Conservation (phyloP, 2,797 vertebrate species). For the Anguilla megastoma region DNA sequence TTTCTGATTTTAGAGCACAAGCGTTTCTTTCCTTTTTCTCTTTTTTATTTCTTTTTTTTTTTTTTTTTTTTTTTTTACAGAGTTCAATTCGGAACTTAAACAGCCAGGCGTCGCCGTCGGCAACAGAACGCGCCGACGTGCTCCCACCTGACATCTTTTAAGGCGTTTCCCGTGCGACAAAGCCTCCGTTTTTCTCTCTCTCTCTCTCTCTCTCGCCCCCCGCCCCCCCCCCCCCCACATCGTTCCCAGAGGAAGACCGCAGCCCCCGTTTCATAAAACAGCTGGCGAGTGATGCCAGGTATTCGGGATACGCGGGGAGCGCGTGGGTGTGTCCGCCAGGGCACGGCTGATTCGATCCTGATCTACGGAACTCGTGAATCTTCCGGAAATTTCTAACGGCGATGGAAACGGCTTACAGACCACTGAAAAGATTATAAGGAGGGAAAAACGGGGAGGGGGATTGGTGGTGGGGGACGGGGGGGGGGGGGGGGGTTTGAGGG, state of each 20-base stretch:
- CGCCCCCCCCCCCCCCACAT: no score
- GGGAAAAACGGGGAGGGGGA: not conserved
- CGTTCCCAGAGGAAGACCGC: no score
- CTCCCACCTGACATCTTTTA: not conserved
- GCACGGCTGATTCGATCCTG: not conserved
- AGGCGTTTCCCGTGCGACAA: not conserved
- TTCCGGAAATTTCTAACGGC: not conserved
- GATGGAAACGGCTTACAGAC: not conserved
- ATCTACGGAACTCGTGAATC: not conserved
- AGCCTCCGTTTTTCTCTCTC: not conserved
- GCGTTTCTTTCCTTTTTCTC: no score
- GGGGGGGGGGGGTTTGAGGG: not conserved
- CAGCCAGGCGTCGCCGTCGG: not conserved
- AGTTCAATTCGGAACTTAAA: not conserved
- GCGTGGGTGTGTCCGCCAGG: not conserved
- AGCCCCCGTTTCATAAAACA: no score
- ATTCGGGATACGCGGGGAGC: not conserved
- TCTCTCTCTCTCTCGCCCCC: no score
- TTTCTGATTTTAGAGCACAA: not conserved
- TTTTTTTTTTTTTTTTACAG: no score
- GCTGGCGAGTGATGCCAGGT: no score
- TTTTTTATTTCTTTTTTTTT: no score
- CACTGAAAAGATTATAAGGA: no score
- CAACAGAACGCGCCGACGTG: not conserved
- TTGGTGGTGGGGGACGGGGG: not conserved